These are phyloP conservation scores for Gasterosteus nipponicus DNA, from an alignment of 2,113 vertebrate species.

Conservation along the genomic window DNA sequence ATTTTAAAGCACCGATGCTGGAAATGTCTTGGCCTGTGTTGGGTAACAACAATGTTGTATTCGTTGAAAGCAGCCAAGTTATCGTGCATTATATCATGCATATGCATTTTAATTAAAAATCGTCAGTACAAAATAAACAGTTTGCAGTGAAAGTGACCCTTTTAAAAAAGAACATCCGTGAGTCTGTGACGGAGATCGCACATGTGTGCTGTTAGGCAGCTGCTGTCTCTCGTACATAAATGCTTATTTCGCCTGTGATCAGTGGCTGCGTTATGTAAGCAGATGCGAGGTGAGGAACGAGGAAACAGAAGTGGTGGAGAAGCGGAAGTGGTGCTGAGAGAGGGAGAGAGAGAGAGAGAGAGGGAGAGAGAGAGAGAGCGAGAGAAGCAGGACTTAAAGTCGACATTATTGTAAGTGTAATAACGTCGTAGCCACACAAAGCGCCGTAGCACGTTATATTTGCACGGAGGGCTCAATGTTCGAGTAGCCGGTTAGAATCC, in stretches of 20 bases:
- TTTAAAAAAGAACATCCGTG: background rate
- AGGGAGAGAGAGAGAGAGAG: conserved; percentile 65
- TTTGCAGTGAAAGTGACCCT: background rate
- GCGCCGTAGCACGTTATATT: background rate
- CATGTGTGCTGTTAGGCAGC: background rate
- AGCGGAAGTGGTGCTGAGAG: conserved; percentile 83
- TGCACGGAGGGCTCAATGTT: background rate
- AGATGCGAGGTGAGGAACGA: conserved; percentile 70
- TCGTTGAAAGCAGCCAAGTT: background rate
- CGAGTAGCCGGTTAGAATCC: conserved; percentile 28
- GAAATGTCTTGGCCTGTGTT: background rate
- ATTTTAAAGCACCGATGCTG: background rate
- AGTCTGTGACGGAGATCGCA: background rate
- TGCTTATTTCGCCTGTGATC: conserved; percentile 5
- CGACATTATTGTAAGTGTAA: conserved; percentile 78
- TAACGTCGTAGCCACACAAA: background rate
- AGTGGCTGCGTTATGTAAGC: conserved; percentile 64
- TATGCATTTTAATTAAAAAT: background rate
- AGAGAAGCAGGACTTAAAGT: conserved; percentile 75
- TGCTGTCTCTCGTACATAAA: background rate
- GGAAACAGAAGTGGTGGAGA: conserved; percentile 80
- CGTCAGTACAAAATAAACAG: background rate
- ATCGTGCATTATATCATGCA: background rate
- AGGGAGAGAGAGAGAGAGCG: conserved; percentile 60
- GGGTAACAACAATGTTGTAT: background rate